Conservation (phyloP, 2,888 invertebrate genomes). For the Gymnosoma rotundatum region DNA sequence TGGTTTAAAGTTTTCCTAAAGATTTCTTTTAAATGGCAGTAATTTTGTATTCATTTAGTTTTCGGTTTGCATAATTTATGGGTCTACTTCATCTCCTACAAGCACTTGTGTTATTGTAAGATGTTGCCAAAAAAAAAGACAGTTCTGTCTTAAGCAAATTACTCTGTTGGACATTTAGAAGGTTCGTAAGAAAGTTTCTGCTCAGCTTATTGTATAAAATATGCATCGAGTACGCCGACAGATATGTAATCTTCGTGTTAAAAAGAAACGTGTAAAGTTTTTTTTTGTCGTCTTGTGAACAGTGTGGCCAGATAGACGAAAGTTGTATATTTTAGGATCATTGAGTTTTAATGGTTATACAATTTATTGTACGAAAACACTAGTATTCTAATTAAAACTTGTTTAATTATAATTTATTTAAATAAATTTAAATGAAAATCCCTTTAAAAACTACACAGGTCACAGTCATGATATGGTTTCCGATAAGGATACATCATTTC, state of each 20-base stretch:
- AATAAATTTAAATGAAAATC: no score
- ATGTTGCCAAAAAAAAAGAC: neutral
- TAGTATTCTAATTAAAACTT: no score
- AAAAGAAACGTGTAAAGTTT: neutral
- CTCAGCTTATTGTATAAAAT: neutral
- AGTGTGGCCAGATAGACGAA: conserved; percentile 3
- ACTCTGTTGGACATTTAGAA: conserved; percentile 58
- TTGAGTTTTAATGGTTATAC: no score
- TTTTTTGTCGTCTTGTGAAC: neutral
- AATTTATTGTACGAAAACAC: no score
- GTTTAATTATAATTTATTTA: no score
- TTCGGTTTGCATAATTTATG: conserved; percentile 59
- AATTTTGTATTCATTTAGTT: conserved; percentile 65
- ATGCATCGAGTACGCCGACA: conserved; percentile 20
- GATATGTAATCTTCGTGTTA: conserved; percentile 24
- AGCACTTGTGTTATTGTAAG: conserved; percentile 16
- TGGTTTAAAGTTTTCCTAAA: conserved; percentile 61
- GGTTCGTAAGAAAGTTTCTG: conserved; percentile 36
- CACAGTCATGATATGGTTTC: no score
- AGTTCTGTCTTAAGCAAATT: conserved; percentile 42
- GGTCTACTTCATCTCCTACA: conserved; percentile 15
- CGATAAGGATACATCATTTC: no score
- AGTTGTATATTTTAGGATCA: no score
- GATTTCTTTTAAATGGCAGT: conserved; percentile 57
- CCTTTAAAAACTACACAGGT: no score